Conservation (phyloP, 2,888 invertebrate genomes). For the Augochlorella aurata region DNA sequence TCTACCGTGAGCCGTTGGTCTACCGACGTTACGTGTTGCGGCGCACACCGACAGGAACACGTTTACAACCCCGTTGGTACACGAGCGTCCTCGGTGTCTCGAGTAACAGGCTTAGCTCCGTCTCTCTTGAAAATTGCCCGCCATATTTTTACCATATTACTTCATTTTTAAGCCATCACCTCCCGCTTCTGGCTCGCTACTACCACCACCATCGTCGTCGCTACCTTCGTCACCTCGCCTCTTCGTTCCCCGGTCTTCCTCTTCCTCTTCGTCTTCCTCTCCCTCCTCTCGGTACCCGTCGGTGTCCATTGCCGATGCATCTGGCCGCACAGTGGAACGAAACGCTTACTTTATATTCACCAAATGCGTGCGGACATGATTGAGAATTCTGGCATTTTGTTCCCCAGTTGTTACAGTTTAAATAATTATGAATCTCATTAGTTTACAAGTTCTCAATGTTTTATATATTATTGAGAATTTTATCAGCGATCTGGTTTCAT, state of each 20-base stretch:
- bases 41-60: constrained; percentile 28
- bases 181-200: constrained; percentile 55
- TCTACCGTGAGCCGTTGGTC: constrained; percentile 60
- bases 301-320: constrained; percentile 10
- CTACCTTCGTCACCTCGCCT: constrained; percentile 48
- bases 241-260: constrained; percentile 40
- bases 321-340: neutral
- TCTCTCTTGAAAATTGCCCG: constrained; percentile 71
- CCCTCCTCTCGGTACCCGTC: constrained; percentile 8
- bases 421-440: too few relatives aligned
- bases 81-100: constrained; percentile 35
- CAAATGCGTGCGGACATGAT: too few relatives aligned
- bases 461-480: too few relatives aligned
- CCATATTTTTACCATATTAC: constrained; percentile 74
- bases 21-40: constrained; percentile 62
- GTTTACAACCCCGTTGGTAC: constrained; percentile 8
- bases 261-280: neutral
- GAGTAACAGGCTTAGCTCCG: constrained; percentile 63
- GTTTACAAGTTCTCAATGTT: too few relatives aligned
- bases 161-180: constrained; percentile 72
- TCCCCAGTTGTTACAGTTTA: too few relatives aligned
- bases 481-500: too few relatives aligned
- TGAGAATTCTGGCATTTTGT: too few relatives aligned
- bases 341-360: too few relatives aligned
- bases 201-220: constrained; percentile 37